phyloP scores from a whole-genome alignment of 2,888 invertebrate species.

The Meandrusa payeni region DNA sequence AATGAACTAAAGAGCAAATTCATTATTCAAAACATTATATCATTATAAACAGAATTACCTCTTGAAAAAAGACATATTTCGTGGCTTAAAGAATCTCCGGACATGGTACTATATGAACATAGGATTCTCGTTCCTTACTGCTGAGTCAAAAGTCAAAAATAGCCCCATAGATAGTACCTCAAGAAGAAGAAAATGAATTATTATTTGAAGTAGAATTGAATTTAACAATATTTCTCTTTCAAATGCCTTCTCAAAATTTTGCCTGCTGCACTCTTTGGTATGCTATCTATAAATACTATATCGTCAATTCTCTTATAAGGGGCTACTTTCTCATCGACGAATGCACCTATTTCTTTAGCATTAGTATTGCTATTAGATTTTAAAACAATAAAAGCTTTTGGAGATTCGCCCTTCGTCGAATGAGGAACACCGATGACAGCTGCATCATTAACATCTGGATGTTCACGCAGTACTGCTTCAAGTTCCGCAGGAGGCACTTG shows the following conservation, averaged over 20 bases:
- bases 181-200: too few relatives aligned
- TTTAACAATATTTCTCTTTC: slow-evolving; percentile 57
- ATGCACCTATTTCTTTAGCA: slow-evolving; percentile 82
- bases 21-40: too few relatives aligned
- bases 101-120: too few relatives aligned
- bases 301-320: slow-evolving; percentile 88
- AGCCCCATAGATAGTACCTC: too few relatives aligned
- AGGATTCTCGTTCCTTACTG: too few relatives aligned
- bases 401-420: slow-evolving; percentile 86
- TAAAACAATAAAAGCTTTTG: slow-evolving; percentile 87
- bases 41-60: too few relatives aligned
- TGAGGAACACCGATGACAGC: slow-evolving; percentile 92
- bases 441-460: slow-evolving; percentile 89
- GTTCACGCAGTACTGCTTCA: slow-evolving; percentile 86
- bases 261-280: slow-evolving; percentile 89
- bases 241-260: slow-evolving; percentile 87
- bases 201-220: too few relatives aligned
- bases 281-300: slow-evolving; percentile 83
- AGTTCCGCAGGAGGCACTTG: slow-evolving; percentile 95
- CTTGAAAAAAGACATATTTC: too few relatives aligned
- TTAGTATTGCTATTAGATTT: slow-evolving; percentile 40
- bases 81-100: too few relatives aligned
- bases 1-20: too few relatives aligned
- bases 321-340: slow-evolving; percentile 85
- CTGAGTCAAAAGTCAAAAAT: too few relatives aligned